Conservation (phyloP, 2,797 vertebrate species). For the Ptychobarbus kaznakovi region DNA sequence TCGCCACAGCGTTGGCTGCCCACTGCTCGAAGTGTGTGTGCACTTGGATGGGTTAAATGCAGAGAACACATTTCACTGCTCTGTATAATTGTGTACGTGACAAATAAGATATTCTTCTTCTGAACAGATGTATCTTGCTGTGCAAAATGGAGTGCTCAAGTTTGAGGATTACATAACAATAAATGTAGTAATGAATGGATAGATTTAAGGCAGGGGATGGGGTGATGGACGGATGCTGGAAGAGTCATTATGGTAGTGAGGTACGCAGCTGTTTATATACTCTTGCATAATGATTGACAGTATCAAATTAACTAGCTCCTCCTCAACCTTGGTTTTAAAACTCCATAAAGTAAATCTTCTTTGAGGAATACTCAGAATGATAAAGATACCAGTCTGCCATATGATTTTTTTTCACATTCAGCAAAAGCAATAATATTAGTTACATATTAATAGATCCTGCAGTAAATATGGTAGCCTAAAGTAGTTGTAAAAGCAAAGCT, state of each 20-base stretch:
- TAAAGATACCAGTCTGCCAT: slow-evolving; percentile 26
- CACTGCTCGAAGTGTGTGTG: too few species aligned
- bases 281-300: slow-evolving; percentile 25
- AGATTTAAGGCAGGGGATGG: slow-evolving; percentile 22
- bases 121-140: neutral
- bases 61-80: too few species aligned
- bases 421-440: neutral
- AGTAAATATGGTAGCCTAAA: neutral
- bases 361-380: slow-evolving; percentile 17
- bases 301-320: neutral
- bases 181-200: neutral
- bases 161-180: neutral
- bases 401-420: neutral
- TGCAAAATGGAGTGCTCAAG: neutral
- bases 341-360: slow-evolving; percentile 29
- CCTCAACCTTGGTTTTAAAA: slow-evolving; percentile 16
- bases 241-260: slow-evolving; percentile 2
- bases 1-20: too few species aligned
- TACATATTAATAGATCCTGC: slow-evolving; percentile 21
- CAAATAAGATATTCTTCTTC: too few species aligned
- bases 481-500: neutral
- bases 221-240: slow-evolving; percentile 11
- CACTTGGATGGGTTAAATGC: too few species aligned
- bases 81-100: too few species aligned
- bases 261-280: slow-evolving; percentile 20